phyloP scores from a whole-genome alignment of 2,888 invertebrate species.

The Yponomeuta plumbellus region DNA sequence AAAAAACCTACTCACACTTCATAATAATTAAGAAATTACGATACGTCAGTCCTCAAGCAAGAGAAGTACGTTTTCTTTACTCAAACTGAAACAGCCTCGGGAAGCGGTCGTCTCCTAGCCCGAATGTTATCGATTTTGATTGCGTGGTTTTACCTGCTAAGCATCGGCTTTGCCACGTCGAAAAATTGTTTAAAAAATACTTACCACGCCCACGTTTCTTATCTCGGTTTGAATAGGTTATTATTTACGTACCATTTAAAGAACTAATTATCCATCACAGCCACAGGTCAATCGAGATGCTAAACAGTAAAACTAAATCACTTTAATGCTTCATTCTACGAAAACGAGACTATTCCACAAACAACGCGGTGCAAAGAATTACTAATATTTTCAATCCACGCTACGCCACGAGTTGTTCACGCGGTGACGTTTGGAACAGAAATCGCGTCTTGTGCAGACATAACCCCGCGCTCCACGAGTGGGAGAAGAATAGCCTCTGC shows the following conservation, averaged over 20 bases:
- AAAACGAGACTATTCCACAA: neutral
- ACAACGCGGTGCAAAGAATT: neutral
- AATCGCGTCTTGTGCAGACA: slow-evolving; percentile 27
- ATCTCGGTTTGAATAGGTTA: neutral
- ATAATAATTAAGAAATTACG: too few species aligned
- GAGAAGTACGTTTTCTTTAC: too few species aligned
- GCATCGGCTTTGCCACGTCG: too few species aligned
- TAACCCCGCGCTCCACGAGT: slow-evolving; percentile 1
- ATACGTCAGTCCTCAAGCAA: too few species aligned
- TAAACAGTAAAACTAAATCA: neutral
- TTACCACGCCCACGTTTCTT: neutral
- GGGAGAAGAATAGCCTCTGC: neutral
- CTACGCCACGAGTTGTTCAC: slow-evolving; percentile 29
- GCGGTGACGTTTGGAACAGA: slow-evolving; percentile 33
- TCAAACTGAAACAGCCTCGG: too few species aligned
- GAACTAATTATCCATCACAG: neutral
- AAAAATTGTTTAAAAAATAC: neutral
- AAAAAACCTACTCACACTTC: too few species aligned
- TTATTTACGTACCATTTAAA: too few species aligned
- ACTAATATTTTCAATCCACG: neutral
- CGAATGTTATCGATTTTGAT: too few species aligned
- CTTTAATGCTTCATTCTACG: neutral
- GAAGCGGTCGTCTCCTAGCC: too few species aligned
- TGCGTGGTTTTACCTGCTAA: too few species aligned
- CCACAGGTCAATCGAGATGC: neutral